Conservation (phyloP, 2,888 invertebrate genomes). For the Plebejus argus region DNA sequence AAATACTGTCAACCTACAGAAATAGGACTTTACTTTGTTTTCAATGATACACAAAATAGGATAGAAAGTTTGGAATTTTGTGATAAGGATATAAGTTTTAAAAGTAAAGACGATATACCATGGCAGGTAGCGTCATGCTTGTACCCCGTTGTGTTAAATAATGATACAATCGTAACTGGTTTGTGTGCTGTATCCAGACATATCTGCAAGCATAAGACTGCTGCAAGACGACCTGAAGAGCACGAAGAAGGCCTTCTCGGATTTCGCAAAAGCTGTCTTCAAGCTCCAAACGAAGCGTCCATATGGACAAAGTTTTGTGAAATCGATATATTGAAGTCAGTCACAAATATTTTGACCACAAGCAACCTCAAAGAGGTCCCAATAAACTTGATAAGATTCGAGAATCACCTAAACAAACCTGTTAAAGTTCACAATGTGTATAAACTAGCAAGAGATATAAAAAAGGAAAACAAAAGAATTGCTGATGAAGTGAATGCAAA, state of each 20-base stretch:
- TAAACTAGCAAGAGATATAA: conserved; percentile 84
- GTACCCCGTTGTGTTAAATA: conserved; percentile 83
- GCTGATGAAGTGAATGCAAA: conserved; percentile 36
- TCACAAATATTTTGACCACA: conserved; percentile 66
- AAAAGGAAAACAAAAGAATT: conserved; percentile 54
- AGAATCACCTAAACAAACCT: conserved; percentile 91
- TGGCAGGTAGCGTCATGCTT: conserved; percentile 75
- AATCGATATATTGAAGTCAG: conserved; percentile 85
- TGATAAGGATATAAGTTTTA: conserved; percentile 55
- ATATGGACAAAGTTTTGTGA: conserved; percentile 97
- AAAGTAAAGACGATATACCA: conserved; percentile 62
- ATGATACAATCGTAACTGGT: conserved; percentile 86
- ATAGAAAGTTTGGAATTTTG: conserved; percentile 51
- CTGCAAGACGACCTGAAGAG: conserved; percentile 48
- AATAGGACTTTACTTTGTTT: conserved; percentile 68
- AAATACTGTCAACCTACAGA: conserved; percentile 78
- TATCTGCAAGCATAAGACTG: conserved; percentile 55
- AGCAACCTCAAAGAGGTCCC: conserved; percentile 76
- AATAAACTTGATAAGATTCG: conserved; percentile 87
- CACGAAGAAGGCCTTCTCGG: conserved; percentile 83
- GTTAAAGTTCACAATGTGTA: conserved; percentile 92
- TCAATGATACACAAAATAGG: conserved; percentile 48
- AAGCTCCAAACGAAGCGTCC: conserved; percentile 91
- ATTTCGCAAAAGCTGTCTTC: conserved; percentile 89
- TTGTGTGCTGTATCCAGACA: conserved; percentile 85